phyloP scores from a whole-genome alignment of 2,888 invertebrate species.

The Drosophila mayaguana region DNA sequence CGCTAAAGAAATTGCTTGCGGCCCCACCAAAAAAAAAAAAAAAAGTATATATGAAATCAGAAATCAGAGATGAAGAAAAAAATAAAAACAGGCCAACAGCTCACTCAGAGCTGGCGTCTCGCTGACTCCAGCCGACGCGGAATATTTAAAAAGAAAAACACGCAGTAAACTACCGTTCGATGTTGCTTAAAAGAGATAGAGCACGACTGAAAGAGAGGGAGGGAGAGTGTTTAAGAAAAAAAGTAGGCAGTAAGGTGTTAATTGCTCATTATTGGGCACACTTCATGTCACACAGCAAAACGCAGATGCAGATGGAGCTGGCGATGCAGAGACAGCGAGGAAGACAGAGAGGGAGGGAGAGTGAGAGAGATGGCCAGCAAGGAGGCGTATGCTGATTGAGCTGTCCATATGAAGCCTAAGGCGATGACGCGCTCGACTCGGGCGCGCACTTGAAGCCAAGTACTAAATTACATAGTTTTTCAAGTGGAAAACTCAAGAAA shows the following conservation, averaged over 20 bases:
- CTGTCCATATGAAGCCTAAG: slow-evolving; percentile 58
- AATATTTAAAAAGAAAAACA: slow-evolving; percentile 69
- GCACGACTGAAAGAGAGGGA: slow-evolving; percentile 8
- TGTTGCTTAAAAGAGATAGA: slow-evolving; percentile 9
- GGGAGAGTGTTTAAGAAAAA: slow-evolving; percentile 20
- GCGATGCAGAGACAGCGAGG: not conserved
- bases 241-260: slow-evolving; percentile 78
- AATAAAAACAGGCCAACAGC: slow-evolving; percentile 63
- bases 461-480: slow-evolving; percentile 81
- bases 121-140: slow-evolving; percentile 46
- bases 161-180: slow-evolving; percentile 72
- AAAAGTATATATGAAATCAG: slow-evolving; percentile 13
- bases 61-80: slow-evolving; percentile 16
- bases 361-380: not conserved
- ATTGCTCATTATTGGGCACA: slow-evolving; percentile 85
- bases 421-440: slow-evolving; percentile 52
- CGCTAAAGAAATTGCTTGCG: slow-evolving; percentile 71
- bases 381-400: slow-evolving; percentile 62
- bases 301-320: slow-evolving; percentile 54
- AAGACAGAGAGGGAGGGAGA: not conserved
- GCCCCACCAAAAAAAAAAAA: slow-evolving; percentile 31
- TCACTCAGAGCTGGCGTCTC: slow-evolving; percentile 60
- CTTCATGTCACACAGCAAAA: slow-evolving; percentile 79
- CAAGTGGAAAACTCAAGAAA: slow-evolving; percentile 80
- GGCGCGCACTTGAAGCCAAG: slow-evolving; percentile 69